Conservation (phyloP, 2,888 invertebrate genomes). For the Heteromyza rotundicornis region DNA sequence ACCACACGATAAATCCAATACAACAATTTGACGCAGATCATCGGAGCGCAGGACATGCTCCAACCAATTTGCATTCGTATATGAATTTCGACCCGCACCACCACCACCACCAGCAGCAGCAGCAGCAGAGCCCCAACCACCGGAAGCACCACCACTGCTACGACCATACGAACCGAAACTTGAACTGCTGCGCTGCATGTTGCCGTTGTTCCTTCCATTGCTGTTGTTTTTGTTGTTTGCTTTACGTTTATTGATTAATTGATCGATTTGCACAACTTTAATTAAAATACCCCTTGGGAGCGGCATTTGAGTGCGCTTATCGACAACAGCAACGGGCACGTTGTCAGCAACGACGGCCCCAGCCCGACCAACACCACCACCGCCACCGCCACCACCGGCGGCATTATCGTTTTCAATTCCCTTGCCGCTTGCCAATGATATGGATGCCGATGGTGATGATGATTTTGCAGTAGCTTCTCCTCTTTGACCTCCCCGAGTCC, state of each 20-base stretch:
- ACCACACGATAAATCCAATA: constrained; percentile 58
- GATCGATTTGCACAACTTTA: constrained; percentile 49
- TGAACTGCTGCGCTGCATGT: constrained; percentile 19
- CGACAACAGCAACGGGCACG: no score
- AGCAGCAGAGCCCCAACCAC: constrained; percentile 11
- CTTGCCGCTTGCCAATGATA: constrained; percentile 9
- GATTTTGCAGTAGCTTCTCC: no score
- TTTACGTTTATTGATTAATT: constrained; percentile 38
- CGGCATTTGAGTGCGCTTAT: no score
- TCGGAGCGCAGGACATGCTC: constrained; percentile 48
- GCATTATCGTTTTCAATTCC: constrained; percentile 10
- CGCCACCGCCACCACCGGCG: constrained; percentile 19
- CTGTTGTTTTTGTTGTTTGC: constrained; percentile 1
- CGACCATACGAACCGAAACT: constrained; percentile 12
- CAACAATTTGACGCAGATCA: constrained; percentile 53
- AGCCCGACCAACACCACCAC: no score
- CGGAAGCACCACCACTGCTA: constrained; percentile 9
- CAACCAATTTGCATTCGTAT: constrained; percentile 44
- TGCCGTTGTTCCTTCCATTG: constrained; percentile 29
- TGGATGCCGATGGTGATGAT: neutral
- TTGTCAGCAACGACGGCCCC: no score
- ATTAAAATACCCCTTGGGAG: constrained; percentile 41
- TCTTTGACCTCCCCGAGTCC: no score
- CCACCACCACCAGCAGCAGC: neutral
- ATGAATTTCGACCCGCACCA: constrained; percentile 21